Conservation (phyloP, 23 tunicate species). For the Trididemnum nubilum region DNA sequence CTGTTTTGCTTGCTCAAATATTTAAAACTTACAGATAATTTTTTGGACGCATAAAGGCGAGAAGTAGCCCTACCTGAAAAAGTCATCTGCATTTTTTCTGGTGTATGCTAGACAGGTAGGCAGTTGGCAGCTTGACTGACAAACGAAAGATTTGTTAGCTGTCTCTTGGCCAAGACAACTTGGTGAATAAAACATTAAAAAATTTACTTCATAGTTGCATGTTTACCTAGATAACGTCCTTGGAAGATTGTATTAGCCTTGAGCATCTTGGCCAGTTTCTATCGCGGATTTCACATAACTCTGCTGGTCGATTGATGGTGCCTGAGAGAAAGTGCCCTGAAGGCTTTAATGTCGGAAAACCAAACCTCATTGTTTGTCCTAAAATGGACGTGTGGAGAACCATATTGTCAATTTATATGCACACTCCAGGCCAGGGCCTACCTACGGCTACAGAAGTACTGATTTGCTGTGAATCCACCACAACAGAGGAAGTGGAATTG, state of each 20-base stretch:
- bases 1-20: too few relatives aligned
- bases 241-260: conserved; percentile 39
- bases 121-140: too few relatives aligned
- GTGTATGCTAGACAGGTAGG: too few relatives aligned
- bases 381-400: conserved; percentile 42
- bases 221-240: conserved; percentile 25
- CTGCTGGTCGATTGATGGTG: neutral
- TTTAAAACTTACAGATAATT: too few relatives aligned
- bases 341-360: conserved; percentile 29
- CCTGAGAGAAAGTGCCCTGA: conserved; percentile 15
- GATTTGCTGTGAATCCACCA: conserved; percentile 52
- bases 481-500: conserved; percentile 58
- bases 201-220: neutral
- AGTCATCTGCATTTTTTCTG: too few relatives aligned
- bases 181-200: too few relatives aligned
- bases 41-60: too few relatives aligned
- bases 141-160: too few relatives aligned
- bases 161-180: too few relatives aligned
- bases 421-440: conserved; percentile 16
- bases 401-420: conserved; percentile 45
- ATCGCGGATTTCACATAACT: neutral
- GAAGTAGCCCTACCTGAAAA: too few relatives aligned
- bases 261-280: conserved; percentile 44
- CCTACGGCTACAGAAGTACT: conserved; percentile 54
- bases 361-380: conserved; percentile 50